Percentiles rank a stretch among this genome's conserved stretches.
These are phyloP conservation scores for Pitangus sulphuratus DNA, from an alignment of 2,797 vertebrate genomes.

Conservation along the genomic window DNA sequence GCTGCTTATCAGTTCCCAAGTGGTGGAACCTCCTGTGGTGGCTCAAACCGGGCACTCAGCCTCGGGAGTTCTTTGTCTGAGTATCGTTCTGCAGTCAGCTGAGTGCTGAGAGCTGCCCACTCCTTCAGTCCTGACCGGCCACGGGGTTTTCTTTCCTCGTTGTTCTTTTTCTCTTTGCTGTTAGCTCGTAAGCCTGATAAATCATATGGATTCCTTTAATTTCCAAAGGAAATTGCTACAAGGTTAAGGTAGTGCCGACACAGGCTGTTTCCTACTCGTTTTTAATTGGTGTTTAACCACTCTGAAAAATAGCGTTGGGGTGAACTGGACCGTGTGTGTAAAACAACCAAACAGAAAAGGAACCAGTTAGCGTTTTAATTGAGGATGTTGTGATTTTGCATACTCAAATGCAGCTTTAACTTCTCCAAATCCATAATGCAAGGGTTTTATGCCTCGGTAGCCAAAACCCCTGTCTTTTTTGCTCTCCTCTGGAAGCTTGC, in stretches of 20 bases:
- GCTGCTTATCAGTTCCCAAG: not conserved
- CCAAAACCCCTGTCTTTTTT: not conserved
- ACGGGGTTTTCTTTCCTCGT: accelerated
- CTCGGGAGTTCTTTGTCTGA: accelerated
- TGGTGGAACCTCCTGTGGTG: not conserved
- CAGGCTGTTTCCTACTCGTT: not conserved
- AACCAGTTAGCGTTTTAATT: not conserved
- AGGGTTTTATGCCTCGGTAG: not conserved
- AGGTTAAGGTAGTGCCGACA: not conserved
- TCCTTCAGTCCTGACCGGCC: not conserved
- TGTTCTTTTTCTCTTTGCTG: not conserved
- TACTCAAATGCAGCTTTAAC: not conserved
- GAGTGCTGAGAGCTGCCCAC: not conserved
- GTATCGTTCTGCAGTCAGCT: accelerated
- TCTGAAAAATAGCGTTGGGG: not conserved
- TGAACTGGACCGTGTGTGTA: not conserved
- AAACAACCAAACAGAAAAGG: not conserved
- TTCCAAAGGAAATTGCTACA: slow-evolving; percentile 9
- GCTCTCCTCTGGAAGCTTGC: not conserved
- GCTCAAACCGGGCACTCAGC: not conserved
- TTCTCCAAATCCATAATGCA: not conserved
- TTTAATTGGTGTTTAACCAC: not conserved
- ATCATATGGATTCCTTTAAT: not conserved
- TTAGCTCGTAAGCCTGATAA: not conserved
- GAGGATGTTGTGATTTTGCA: not conserved